Percentiles rank a stretch among this genome's conserved stretches.
Conservation (phyloP, 2,888 invertebrate species). For the Polymixis lichenea region DNA sequence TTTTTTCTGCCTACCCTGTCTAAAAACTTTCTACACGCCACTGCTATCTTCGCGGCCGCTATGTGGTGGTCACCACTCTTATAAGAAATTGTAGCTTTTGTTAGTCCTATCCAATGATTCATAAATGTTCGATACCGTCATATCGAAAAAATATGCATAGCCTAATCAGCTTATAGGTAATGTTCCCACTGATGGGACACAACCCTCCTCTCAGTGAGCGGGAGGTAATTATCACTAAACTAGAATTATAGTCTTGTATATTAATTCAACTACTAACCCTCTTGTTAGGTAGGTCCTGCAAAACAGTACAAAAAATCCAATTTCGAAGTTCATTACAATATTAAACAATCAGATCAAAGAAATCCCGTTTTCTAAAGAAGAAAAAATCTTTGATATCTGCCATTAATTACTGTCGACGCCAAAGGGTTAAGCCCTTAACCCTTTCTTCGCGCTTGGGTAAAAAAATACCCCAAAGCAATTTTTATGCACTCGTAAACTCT, state of each 20-base stretch:
- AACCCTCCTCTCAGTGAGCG: too few species aligned
- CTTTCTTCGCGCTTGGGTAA: conserved; percentile 75
- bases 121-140: background rate
- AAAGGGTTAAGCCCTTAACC: conserved; percentile 85
- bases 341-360: conserved; percentile 82
- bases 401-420: conserved; percentile 87
- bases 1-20: too few species aligned
- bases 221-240: background rate
- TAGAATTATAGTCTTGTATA: background rate
- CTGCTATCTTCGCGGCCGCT: background rate
- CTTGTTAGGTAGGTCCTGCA: too few species aligned
- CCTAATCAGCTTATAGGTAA: too few species aligned
- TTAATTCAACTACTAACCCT: background rate
- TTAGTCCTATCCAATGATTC: background rate
- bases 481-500: conserved; percentile 84
- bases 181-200: too few species aligned
- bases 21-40: too few species aligned
- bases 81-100: too few species aligned
- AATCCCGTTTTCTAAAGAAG: conserved; percentile 74
- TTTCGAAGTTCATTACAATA: conserved; percentile 68
- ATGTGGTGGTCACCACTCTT: background rate
- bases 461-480: conserved; percentile 83
- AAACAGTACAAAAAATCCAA: conserved; percentile 51
- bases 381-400: conserved; percentile 79
- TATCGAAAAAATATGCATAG: too few species aligned